Conservation (phyloP, 2,888 invertebrate species). For the Phengaris alcon region DNA sequence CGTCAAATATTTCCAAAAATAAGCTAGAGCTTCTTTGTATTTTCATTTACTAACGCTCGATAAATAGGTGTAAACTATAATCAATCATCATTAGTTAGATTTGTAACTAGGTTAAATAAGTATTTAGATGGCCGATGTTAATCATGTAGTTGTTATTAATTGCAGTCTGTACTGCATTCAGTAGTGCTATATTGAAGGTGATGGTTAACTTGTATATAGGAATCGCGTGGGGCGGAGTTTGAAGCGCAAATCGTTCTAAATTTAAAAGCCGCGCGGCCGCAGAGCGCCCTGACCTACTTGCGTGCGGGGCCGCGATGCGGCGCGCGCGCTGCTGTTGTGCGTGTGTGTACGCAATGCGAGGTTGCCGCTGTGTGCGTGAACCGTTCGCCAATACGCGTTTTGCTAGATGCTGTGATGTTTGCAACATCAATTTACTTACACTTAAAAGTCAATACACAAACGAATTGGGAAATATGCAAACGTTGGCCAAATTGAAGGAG, state of each 20-base stretch:
- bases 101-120: background rate
- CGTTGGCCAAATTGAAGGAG: conserved; percentile 5
- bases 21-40: background rate
- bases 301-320: conserved; percentile 77
- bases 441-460: conserved; percentile 48
- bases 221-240: conserved; percentile 70
- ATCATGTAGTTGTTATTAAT: conserved; percentile 21
- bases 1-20: background rate
- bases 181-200: conserved; percentile 53
- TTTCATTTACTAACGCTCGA: background rate
- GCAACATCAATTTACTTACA: conserved; percentile 59
- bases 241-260: conserved; percentile 77
- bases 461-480: conserved; percentile 24
- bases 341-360: conserved; percentile 54
- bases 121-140: background rate
- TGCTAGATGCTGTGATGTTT: conserved; percentile 73
- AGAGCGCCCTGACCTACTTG: conserved; percentile 78
- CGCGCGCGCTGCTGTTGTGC: conserved; percentile 67
- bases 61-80: background rate
- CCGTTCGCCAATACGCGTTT: conserved; percentile 71
- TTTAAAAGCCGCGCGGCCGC: conserved; percentile 78
- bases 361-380: conserved; percentile 63
- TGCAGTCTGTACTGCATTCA: conserved; percentile 25
- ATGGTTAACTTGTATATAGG: conserved; percentile 63
- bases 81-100: background rate